These are phyloP conservation scores for Spongilla lacustris DNA, from an alignment of 37 sponge, comb jelly and placozoan species.

Conservation along the genomic window DNA sequence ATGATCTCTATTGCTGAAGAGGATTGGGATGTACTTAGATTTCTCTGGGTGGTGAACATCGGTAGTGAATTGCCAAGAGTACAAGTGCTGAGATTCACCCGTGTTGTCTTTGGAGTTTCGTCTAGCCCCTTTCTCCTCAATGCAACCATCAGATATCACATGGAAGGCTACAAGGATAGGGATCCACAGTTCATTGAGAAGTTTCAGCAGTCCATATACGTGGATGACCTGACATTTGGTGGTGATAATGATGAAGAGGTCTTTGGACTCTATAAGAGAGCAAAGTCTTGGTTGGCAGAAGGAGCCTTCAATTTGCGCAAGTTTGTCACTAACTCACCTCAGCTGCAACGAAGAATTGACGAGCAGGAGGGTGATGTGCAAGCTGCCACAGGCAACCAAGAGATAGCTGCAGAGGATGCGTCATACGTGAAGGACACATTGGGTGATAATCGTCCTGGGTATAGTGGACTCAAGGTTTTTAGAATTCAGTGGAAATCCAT, in stretches of 20 bases:
- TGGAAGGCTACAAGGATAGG: neutral
- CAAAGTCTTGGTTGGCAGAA: neutral
- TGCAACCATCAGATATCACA: neutral
- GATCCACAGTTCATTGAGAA: neutral
- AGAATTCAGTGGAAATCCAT: slow-evolving; percentile 2
- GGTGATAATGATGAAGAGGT: neutral
- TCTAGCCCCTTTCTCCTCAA: neutral
- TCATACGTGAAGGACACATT: no score
- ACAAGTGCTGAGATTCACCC: neutral
- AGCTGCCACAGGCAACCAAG: no score
- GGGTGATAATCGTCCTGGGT: no score
- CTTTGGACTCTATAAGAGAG: slow-evolving; percentile 1
- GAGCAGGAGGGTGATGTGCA: no score
- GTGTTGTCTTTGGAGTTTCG: slow-evolving; percentile 11
- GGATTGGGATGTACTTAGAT: neutral
- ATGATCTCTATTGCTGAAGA: neutral
- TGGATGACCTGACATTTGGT: slow-evolving; percentile 15
- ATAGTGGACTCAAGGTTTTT: neutral
- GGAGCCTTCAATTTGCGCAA: slow-evolving; percentile 1
- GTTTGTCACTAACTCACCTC: slow-evolving; percentile 26
- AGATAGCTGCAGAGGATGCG: no score
- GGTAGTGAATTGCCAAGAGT: neutral
- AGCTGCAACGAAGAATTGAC: no score
- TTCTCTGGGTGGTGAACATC: neutral
- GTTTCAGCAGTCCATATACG: neutral